phyloP scores from a whole-genome alignment of 2,113 vertebrate species.

The Pelodiscus sinensis region DNA sequence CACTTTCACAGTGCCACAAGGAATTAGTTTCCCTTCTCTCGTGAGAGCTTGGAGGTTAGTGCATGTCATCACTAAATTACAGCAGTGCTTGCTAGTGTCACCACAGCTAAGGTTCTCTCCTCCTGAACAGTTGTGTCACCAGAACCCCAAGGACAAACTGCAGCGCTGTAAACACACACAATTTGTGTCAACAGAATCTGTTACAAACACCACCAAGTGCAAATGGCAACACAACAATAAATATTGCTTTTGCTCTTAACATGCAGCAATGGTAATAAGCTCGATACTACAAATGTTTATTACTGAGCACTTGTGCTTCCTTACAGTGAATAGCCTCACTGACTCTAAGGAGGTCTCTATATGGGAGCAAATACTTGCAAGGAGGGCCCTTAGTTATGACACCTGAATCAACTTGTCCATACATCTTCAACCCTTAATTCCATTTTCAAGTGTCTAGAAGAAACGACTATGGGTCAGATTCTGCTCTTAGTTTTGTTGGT shows the following conservation, averaged over 20 bases:
- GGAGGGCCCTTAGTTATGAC: neutral
- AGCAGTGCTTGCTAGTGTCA: fast-evolving
- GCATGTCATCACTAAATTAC: neutral
- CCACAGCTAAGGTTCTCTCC: neutral
- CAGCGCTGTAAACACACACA: neutral
- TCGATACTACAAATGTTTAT: neutral
- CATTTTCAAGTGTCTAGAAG: neutral
- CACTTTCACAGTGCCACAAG: neutral
- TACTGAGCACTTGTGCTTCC: neutral
- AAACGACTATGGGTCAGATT: neutral
- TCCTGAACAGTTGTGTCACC: fast-evolving
- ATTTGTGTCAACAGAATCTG: neutral
- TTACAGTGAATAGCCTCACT: fast-evolving
- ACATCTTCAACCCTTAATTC: neutral
- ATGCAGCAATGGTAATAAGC: neutral
- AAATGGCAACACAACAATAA: neutral
- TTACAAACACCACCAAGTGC: neutral
- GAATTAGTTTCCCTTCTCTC: neutral
- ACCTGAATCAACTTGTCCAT: fast-evolving
- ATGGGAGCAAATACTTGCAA: neutral
- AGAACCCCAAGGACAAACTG: neutral
- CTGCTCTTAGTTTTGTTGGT: neutral
- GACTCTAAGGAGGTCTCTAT: neutral
- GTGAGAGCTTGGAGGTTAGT: neutral
- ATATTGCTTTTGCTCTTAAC: neutral